Conservation (phyloP, 2,888 invertebrate species). For the Anticlea derivata region DNA sequence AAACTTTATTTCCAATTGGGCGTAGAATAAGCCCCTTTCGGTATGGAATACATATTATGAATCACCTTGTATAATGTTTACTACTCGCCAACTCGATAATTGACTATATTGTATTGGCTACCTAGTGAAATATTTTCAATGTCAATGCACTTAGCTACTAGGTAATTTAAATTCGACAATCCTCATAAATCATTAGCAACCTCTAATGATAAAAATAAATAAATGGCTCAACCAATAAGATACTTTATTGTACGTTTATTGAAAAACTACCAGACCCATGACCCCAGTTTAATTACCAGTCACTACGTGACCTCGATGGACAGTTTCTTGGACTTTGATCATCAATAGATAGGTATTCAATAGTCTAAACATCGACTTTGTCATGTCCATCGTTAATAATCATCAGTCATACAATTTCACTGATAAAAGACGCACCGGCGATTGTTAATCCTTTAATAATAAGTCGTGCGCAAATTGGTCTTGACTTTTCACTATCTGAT, state of each 20-base stretch:
- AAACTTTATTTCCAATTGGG: too few species aligned
- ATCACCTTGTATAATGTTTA: too few species aligned
- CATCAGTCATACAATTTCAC: slow-evolving; percentile 41
- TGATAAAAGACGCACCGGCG: slow-evolving; percentile 44
- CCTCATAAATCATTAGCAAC: too few species aligned
- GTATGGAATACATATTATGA: too few species aligned
- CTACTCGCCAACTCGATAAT: too few species aligned
- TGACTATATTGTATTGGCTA: too few species aligned
- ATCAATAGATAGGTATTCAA: slow-evolving; percentile 4
- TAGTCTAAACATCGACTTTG: slow-evolving; percentile 35
- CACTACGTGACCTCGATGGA: slow-evolving; percentile 24
- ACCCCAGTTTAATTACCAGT: slow-evolving; percentile 22
- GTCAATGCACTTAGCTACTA: too few species aligned
- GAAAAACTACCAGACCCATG: slow-evolving; percentile 25
- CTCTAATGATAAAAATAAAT: too few species aligned
- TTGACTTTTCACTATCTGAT: slow-evolving; percentile 62
- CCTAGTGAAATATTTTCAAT: too few species aligned
- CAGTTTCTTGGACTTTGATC: slow-evolving; percentile 45
- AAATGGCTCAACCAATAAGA: too few species aligned
- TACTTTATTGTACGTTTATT: slow-evolving; percentile 13
- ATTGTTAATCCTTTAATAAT: slow-evolving; percentile 39
- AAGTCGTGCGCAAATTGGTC: slow-evolving; percentile 55
- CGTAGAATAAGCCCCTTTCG: too few species aligned
- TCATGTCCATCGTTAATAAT: slow-evolving; percentile 39
- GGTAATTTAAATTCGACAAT: too few species aligned